Base-by-base conservation (phyloP, 2,888 invertebrate genomes). In the Chrysomela aeneicollis region DNA sequence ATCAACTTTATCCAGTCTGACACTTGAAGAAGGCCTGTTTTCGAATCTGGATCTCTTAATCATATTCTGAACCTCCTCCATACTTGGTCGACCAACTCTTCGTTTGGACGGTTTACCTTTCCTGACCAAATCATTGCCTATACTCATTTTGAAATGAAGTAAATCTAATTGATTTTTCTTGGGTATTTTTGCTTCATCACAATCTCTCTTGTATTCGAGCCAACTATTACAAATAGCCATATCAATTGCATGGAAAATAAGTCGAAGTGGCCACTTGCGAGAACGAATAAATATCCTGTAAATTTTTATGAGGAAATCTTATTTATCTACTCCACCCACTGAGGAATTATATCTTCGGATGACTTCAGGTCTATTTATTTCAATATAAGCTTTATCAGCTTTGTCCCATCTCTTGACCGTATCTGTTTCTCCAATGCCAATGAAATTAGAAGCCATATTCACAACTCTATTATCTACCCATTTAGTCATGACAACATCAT, bases 391-490 rank as follows among this genome's bases (percentile, higher is more conserved):
- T n/a, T n/a, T n/a, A n/a, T n/a, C n/a, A n/a, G n/a, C n/a, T 50
- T 63, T 65, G 30, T 66, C 47, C 59, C 61, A 68, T 15, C 61
- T 22, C 50, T 46, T 52, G 17, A 52, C 59, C 4, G 0, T 1
- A 51, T 68, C 60, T 1, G 1, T 8, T 9, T 54, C 26, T 19
- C 60, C 63, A 42, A 57, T 37, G 15, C 54, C 26, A 10, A 54
- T 15, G 58, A 61, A 68, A 54, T 63, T 17, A n/a, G 63, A 65
- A 4, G 59, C 61, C n/a, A 61, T 35, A 9, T 32, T 12, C 0
- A 68, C 61, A 19, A 63, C 51, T 64, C 73, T 75, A 57, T 74
- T 76, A 64, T 76, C 73, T 49, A 15, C 61, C 68, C 66, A 63
- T 58, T 62, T 58, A 3, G 64, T 66, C 37, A 70, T 15, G 10